Evolutionary conservation across 2,113 vertebrate species (phyloP).

Genomic region (Alethe diademata): DNA sequence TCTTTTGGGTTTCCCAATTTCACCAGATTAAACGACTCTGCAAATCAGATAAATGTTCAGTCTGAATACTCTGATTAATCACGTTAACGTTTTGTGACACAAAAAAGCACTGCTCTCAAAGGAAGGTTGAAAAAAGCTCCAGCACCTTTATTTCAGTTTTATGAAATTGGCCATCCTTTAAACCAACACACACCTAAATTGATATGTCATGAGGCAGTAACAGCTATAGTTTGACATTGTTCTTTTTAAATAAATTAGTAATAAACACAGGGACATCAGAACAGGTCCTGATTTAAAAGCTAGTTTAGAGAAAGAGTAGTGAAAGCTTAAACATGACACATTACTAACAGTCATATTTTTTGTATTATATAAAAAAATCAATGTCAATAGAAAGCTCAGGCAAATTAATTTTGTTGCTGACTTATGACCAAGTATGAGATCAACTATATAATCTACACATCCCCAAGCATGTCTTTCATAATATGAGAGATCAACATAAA

Average conservation of each 20-base stretch:
- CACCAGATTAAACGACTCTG: neutral
- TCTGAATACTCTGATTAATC: neutral
- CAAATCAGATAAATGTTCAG: neutral
- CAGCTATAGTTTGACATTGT: neutral
- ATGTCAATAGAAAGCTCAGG: neutral
- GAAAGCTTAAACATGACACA: neutral
- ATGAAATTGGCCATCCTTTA: neutral
- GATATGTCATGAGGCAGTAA: neutral
- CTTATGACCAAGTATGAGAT: neutral
- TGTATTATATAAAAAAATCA: neutral
- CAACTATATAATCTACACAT: neutral
- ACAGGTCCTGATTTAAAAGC: neutral
- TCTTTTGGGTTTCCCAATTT: fast-evolving
- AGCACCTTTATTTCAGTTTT: neutral
- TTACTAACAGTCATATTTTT: neutral
- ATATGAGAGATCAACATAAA: neutral
- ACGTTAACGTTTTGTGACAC: neutral
- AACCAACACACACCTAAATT: neutral
- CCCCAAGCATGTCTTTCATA: neutral
- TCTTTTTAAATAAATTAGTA: neutral
- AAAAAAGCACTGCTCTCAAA: neutral
- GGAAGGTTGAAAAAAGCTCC: neutral
- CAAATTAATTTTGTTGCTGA: neutral
- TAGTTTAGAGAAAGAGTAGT: neutral
- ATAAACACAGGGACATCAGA: neutral